Conservation (phyloP, 2,888 invertebrate genomes). For the Oxyteleia sp. region DNA sequence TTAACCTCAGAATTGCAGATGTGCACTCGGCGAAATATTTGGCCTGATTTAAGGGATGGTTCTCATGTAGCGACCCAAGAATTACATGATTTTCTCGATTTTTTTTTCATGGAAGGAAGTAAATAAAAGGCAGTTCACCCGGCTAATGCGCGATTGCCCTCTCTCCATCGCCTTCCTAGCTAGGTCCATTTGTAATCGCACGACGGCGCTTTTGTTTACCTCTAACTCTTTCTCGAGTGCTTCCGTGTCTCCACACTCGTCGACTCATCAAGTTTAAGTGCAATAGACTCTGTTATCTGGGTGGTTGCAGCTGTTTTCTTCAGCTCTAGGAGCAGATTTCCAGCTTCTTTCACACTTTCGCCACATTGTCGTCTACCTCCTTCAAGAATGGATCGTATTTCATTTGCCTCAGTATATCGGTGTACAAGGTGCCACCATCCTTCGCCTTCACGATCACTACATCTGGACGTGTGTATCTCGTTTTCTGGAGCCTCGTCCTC, state of each 20-base stretch:
- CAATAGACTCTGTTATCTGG: background rate
- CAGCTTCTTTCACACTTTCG: background rate
- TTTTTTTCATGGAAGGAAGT: too few species aligned
- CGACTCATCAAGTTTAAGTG: background rate
- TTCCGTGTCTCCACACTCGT: background rate
- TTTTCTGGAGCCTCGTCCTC: background rate
- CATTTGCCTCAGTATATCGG: background rate
- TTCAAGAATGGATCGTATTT: background rate
- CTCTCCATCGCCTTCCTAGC: too few species aligned
- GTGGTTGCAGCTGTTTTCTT: background rate
- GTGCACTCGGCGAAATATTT: too few species aligned
- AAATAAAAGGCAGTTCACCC: too few species aligned
- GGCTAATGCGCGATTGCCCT: too few species aligned
- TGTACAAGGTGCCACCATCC: background rate
- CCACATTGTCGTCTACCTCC: background rate
- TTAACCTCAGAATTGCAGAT: too few species aligned
- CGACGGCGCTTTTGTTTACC: too few species aligned
- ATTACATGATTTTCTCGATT: too few species aligned
- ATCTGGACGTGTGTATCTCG: background rate
- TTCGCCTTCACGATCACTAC: background rate
- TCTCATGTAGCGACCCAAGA: too few species aligned
- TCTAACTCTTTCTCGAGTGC: conserved; percentile 10
- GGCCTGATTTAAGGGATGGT: too few species aligned
- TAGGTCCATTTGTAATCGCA: too few species aligned
- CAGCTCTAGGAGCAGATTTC: conserved; percentile 12